Percentiles rank a stretch among this genome's conserved stretches.
Evolutionary conservation across 1,140 invertebrate genomes (phyloP).

Genomic region (Whitmania pigra): DNA sequence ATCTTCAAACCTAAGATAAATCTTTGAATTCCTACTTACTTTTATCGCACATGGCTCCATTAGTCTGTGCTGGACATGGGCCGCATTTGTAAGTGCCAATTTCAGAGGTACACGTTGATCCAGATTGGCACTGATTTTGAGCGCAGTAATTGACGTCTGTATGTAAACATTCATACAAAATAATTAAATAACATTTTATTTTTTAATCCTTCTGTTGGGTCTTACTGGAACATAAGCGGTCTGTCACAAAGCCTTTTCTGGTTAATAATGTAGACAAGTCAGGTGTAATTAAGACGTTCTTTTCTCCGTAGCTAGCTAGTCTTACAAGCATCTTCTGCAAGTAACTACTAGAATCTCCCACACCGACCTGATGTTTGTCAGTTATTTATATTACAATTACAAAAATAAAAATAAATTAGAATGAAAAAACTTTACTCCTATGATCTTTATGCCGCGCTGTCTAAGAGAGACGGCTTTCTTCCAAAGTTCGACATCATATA

Average conservation of each 20-base stretch:
- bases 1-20: not conserved
- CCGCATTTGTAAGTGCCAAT: not conserved
- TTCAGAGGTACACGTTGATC: not conserved
- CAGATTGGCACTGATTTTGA: not conserved
- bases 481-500: constrained; percentile 2
- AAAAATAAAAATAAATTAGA: too few relatives aligned
- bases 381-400: too few relatives aligned
- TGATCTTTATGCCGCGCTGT: constrained; percentile 11
- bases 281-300: not conserved
- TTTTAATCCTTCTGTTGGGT: not conserved
- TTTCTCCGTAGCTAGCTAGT: not conserved
- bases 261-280: not conserved
- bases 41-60: not conserved
- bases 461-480: not conserved
- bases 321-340: too few relatives aligned
- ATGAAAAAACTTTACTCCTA: not conserved
- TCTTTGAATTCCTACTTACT: not conserved
- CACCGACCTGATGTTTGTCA: too few relatives aligned
- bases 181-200: not conserved
- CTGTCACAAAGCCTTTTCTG: too few relatives aligned
- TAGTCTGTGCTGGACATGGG: not conserved
- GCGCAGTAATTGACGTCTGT: not conserved
- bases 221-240: too few relatives aligned
- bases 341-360: too few relatives aligned
- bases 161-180: not conserved